phyloP scores from a whole-genome alignment of 2,888 invertebrate genomes.

The Epistrophella euchroma region DNA sequence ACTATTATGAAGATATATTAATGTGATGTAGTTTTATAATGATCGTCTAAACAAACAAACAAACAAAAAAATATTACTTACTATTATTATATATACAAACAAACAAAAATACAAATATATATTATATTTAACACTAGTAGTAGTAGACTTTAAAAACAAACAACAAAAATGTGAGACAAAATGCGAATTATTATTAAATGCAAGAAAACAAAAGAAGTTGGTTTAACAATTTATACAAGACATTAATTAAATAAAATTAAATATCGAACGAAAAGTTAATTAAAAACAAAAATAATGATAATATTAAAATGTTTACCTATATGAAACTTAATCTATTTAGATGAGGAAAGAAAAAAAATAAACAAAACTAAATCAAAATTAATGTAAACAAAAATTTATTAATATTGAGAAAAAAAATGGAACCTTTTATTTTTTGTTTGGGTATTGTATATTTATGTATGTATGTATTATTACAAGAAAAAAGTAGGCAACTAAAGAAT shows the following conservation, averaged over 20 bases:
- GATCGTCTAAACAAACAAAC: conserved; percentile 66
- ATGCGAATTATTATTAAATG: conserved; percentile 44
- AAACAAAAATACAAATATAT: conserved; percentile 59
- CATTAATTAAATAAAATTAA: conserved; percentile 60
- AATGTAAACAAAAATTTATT: conserved; percentile 36
- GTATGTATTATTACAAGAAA: conserved; percentile 1
- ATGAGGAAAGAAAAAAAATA: conserved; percentile 24
- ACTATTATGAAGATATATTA: conserved; percentile 75
- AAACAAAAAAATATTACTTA: conserved; percentile 62
- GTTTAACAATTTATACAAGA: conserved; percentile 68
- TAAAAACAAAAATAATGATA: conserved; percentile 29
- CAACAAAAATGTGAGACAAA: conserved; percentile 39
- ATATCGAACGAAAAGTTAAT: conserved; percentile 35
- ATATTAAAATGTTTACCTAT: conserved; percentile 36
- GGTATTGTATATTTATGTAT: conserved; percentile 14
- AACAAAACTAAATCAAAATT: conserved; percentile 46
- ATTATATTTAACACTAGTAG: conserved; percentile 67
- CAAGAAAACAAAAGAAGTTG: conserved; percentile 47
- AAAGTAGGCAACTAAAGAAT: background rate
- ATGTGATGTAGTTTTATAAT: conserved; percentile 76
- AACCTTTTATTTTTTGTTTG: conserved; percentile 47
- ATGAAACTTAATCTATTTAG: conserved; percentile 64
- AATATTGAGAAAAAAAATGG: conserved; percentile 7
- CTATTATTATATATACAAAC: conserved; percentile 68
- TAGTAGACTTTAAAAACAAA: conserved; percentile 31